These are phyloP conservation scores for Trissolcus brochymenae DNA, from an alignment of 2,888 invertebrate genomes.

Conservation along the genomic window DNA sequence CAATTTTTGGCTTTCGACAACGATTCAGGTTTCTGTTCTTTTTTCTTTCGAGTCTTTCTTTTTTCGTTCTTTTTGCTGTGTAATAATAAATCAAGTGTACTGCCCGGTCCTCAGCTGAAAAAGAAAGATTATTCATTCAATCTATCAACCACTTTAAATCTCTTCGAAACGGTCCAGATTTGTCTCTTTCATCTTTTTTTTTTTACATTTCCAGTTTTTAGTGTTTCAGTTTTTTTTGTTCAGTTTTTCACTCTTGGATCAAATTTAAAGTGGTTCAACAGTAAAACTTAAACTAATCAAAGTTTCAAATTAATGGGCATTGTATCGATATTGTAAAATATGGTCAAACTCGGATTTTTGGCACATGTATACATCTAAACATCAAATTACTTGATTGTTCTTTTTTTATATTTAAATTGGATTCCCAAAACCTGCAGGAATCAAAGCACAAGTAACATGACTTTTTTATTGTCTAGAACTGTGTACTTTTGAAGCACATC, in stretches of 20 bases:
- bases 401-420: no score
- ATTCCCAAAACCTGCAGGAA: conserved; percentile 8
- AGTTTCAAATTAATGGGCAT: conserved; percentile 7
- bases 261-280: conserved; percentile 18
- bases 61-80: conserved; percentile 1
- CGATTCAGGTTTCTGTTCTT: conserved; percentile 60
- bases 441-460: no score
- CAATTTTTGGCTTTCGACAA: conserved; percentile 39
- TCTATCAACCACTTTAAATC: conserved; percentile 1
- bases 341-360: conserved; percentile 41
- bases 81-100: no score
- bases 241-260: neutral
- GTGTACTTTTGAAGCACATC: no score
- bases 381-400: conserved; percentile 19
- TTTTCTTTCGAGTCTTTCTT: no score
- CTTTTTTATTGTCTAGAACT: no score
- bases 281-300: conserved; percentile 10
- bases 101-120: neutral
- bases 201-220: neutral
- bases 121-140: neutral
- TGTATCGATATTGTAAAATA: conserved; percentile 19
- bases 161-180: neutral
- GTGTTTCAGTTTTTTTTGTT: neutral
- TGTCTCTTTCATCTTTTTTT: neutral
- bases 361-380: conserved; percentile 38